Evolutionary conservation across 2,797 vertebrate genomes (phyloP).

Genomic region (Hyperoplus lanceolatus): DNA sequence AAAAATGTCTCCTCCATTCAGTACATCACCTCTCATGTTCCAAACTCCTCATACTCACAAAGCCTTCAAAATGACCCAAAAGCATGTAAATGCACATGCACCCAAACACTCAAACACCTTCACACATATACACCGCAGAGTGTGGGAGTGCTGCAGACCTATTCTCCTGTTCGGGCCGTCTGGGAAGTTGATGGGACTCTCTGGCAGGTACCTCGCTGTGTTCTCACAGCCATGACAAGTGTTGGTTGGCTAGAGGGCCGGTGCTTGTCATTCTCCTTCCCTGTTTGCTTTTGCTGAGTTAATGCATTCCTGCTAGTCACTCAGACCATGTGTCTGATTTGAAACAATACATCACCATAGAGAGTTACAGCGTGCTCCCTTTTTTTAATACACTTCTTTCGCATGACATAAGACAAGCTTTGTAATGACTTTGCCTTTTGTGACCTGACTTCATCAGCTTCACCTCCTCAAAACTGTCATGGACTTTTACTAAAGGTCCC

Average conservation of each 20-base stretch:
- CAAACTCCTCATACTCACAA: conserved; percentile 9
- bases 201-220: conserved; percentile 83
- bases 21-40: conserved; percentile 35
- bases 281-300: conserved; percentile 46
- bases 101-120: conserved; percentile 23
- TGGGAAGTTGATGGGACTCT: conserved; percentile 75
- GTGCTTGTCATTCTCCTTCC: conserved; percentile 63
- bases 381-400: background rate
- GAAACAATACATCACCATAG: conserved; percentile 6
- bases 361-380: background rate
- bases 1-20: conserved; percentile 27
- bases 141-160: conserved; percentile 68
- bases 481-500: too few species aligned
- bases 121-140: conserved; percentile 58
- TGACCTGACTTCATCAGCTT: too few species aligned
- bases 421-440: too few species aligned
- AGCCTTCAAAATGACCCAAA: conserved; percentile 21
- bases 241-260: conserved; percentile 39
- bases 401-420: background rate
- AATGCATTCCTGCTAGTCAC: conserved; percentile 3
- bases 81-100: conserved; percentile 19
- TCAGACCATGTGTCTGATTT: conserved; percentile 5
- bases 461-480: too few species aligned
- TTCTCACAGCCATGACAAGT: conserved; percentile 76
- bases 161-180: conserved; percentile 63